These are phyloP conservation scores for Cheiracanthium punctorium DNA, from an alignment of 2,888 invertebrate species.

Conservation along the genomic window DNA sequence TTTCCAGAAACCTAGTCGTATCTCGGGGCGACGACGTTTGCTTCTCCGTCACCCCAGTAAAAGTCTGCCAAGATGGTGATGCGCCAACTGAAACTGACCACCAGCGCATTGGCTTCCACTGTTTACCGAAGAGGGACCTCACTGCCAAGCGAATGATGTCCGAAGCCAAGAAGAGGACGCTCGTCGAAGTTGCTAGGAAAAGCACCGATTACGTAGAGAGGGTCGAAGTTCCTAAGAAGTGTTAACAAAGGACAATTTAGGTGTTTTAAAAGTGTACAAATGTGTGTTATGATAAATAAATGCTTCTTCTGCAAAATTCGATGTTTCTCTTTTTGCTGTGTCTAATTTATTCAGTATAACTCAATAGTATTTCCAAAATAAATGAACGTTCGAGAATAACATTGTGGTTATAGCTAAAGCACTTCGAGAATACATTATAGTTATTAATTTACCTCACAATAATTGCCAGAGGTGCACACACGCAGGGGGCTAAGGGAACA, in stretches of 20 bases:
- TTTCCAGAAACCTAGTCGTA: slow-evolving; percentile 26
- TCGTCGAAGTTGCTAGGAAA: slow-evolving; percentile 61
- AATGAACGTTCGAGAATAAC: too few relatives aligned
- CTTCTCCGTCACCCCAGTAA: slow-evolving; percentile 54
- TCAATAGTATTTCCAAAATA: too few relatives aligned
- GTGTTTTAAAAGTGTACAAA: too few relatives aligned
- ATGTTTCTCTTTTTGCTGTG: too few relatives aligned
- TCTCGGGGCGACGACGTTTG: slow-evolving; percentile 41
- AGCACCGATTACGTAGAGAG: slow-evolving; percentile 20
- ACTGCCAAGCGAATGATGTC: slow-evolving; percentile 52
- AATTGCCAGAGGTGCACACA: too few relatives aligned
- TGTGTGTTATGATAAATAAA: too few relatives aligned
- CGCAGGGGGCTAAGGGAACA: too few relatives aligned
- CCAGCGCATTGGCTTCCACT: slow-evolving; percentile 59
- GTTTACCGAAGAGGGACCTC: slow-evolving; percentile 52
- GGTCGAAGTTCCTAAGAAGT: slow-evolving; percentile 17
- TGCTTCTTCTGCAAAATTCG: too few relatives aligned
- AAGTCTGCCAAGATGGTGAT: slow-evolving; percentile 26
- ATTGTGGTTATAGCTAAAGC: too few relatives aligned
- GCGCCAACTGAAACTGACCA: neutral
- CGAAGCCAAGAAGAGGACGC: slow-evolving; percentile 38
- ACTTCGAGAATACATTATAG: too few relatives aligned
- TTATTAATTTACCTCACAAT: too few relatives aligned
- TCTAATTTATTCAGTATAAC: too few relatives aligned
- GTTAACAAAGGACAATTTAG: neutral